Evolutionary conservation across 2,113 vertebrate genomes (phyloP).

Genomic region (Progne subis): DNA sequence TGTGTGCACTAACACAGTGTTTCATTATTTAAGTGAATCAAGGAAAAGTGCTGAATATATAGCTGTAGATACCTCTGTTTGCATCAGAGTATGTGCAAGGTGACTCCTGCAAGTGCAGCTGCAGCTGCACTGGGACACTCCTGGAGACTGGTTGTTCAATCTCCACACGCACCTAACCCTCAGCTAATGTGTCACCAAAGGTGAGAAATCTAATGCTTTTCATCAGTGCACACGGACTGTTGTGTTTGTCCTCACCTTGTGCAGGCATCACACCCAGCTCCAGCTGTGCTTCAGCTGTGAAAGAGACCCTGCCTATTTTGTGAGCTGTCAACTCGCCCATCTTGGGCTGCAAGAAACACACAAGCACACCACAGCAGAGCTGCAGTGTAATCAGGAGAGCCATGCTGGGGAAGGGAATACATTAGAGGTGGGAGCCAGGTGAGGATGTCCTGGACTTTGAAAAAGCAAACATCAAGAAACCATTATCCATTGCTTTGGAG

Average conservation of each 20-base stretch:
- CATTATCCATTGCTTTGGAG: neutral
- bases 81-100: neutral
- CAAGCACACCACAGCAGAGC: neutral
- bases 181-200: accelerated
- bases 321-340: accelerated
- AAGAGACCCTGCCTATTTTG: neutral
- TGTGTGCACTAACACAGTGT: neutral
- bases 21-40: constrained; percentile 34
- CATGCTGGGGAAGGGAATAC: accelerated
- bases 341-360: neutral
- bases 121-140: neutral
- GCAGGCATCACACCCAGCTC: neutral
- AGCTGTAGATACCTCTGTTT: neutral
- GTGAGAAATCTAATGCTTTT: neutral
- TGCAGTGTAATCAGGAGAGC: accelerated
- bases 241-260: accelerated
- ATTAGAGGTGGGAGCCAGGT: neutral
- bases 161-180: accelerated
- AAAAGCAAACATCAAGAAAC: neutral
- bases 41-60: neutral
- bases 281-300: neutral
- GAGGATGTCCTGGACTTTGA: neutral
- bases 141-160: neutral
- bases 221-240: accelerated
- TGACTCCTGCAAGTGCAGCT: neutral